Percentiles rank a stretch among this genome's conserved stretches.
Conservation (phyloP, 2,797 vertebrate genomes). For the Anguilla marmorata region DNA sequence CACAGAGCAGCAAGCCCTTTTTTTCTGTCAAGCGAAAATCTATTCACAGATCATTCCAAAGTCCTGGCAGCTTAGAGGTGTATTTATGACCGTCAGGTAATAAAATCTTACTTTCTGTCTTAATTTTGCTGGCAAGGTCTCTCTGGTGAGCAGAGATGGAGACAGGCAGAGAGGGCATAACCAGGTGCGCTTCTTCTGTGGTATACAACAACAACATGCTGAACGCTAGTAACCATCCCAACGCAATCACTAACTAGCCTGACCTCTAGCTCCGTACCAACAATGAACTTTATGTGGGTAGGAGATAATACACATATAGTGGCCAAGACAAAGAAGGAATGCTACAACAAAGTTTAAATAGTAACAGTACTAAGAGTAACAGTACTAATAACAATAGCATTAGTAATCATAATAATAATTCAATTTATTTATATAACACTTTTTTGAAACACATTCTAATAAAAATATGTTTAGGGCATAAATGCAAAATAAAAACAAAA, state of each 20-base stretch:
- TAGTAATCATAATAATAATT: not conserved
- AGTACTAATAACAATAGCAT: not conserved
- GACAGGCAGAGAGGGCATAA: slow-evolving; percentile 83
- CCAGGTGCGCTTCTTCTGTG: slow-evolving; percentile 83
- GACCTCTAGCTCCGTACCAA: slow-evolving; percentile 17
- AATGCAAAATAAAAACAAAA: not conserved
- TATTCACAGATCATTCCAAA: slow-evolving; percentile 64
- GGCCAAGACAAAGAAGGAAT: slow-evolving; percentile 5
- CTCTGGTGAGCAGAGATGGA: slow-evolving; percentile 85
- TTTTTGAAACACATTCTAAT: not conserved
- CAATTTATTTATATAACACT: not conserved
- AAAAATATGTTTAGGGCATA: not conserved
- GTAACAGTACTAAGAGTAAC: not conserved
- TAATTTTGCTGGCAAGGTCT: slow-evolving; percentile 86
- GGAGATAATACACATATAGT: not conserved
- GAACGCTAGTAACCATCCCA: slow-evolving; percentile 51
- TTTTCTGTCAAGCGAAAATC: slow-evolving; percentile 6
- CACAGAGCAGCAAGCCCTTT: slow-evolving; percentile 52
- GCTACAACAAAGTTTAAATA: not conserved
- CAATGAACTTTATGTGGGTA: not conserved
- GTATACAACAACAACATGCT: slow-evolving; percentile 84
- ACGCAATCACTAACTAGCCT: slow-evolving; percentile 43
- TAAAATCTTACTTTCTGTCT: slow-evolving; percentile 83
- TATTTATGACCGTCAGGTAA: slow-evolving; percentile 70
- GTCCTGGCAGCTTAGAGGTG: slow-evolving; percentile 51